Conservation (phyloP, 2,888 invertebrate species). For the Chrysotoxum bicinctum region DNA sequence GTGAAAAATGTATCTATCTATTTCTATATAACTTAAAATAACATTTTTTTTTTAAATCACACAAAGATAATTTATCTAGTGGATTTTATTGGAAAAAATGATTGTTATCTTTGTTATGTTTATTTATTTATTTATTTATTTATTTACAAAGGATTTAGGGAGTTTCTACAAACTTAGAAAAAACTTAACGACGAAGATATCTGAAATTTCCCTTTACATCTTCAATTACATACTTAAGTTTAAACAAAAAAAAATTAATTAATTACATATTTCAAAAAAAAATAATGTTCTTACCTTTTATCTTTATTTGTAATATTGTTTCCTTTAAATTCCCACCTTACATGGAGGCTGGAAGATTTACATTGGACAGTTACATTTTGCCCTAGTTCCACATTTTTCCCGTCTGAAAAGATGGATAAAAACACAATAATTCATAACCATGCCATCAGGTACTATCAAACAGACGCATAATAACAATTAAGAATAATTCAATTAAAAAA, state of each 20-base stretch:
- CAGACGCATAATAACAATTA: constrained; percentile 10
- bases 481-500: constrained; percentile 65
- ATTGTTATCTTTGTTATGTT: too few species aligned
- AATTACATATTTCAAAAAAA: not conserved
- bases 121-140: too few species aligned
- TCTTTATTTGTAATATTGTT: constrained; percentile 83
- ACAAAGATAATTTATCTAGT: too few species aligned
- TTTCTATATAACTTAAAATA: too few species aligned
- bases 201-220: too few species aligned
- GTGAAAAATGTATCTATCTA: too few species aligned
- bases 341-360: constrained; percentile 82
- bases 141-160: too few species aligned
- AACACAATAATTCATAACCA: constrained; percentile 2
- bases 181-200: too few species aligned
- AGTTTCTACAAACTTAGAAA: too few species aligned
- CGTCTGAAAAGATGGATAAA: constrained; percentile 74
- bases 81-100: too few species aligned
- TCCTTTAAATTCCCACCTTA: constrained; percentile 85
- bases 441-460: constrained; percentile 1
- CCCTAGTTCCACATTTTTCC: constrained; percentile 78
- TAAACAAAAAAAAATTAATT: not conserved
- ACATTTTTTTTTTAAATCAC: too few species aligned
- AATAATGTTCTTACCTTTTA: constrained; percentile 80
- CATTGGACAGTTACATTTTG: constrained; percentile 83
- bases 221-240: too few species aligned